Evolutionary conservation across 2,113 vertebrate genomes (phyloP).

Genomic region (Corythoichthys intestinalis): DNA sequence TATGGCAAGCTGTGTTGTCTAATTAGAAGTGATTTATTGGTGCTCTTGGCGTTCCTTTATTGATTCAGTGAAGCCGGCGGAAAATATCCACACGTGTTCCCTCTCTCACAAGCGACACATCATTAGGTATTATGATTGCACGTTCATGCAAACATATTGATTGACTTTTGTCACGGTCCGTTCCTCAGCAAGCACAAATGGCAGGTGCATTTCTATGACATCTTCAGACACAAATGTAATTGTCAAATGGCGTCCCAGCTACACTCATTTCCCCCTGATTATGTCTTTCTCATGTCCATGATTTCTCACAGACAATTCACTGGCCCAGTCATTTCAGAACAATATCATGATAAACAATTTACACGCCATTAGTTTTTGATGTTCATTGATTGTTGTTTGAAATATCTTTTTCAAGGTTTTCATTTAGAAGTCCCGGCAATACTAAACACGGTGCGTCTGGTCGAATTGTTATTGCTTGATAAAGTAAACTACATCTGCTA

Average conservation of each 20-base stretch:
- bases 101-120: constrained; percentile 32
- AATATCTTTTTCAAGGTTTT: constrained; percentile 9
- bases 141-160: constrained; percentile 20
- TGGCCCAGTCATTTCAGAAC: constrained; percentile 57
- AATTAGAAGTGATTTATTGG: constrained; percentile 41
- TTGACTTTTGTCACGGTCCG: constrained; percentile 28
- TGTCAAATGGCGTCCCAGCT: constrained; percentile 44
- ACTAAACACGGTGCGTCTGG: constrained; percentile 36
- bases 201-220: constrained; percentile 22
- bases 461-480: constrained; percentile 51
- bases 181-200: constrained; percentile 26
- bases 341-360: constrained; percentile 74
- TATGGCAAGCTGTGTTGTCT: constrained; percentile 10
- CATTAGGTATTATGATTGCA: constrained; percentile 44
- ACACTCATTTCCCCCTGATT: constrained; percentile 71
- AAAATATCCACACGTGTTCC: constrained; percentile 30
- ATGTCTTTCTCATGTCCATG: constrained; percentile 64
- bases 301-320: constrained; percentile 60
- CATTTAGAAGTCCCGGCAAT: constrained; percentile 58
- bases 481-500: not conserved
- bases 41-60: constrained; percentile 35
- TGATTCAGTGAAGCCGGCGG: constrained; percentile 31
- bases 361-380: constrained; percentile 75
- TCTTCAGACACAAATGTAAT: constrained; percentile 20
- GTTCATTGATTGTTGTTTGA: no score